Conservation (phyloP, 2,888 invertebrate species). For the Ramazzottius varieornatus region DNA sequence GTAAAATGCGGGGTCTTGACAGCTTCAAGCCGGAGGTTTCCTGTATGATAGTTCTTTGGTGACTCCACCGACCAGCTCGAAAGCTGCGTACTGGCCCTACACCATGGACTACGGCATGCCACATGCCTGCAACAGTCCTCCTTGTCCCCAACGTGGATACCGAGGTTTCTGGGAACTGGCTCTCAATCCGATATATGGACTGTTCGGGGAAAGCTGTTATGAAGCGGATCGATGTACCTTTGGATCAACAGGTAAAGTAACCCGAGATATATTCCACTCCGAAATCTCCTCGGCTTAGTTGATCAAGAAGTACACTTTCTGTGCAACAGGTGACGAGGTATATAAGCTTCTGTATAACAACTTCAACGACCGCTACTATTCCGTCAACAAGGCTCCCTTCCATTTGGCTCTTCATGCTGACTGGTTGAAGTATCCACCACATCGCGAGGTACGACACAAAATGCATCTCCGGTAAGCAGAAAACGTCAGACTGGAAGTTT, state of each 20-base stretch:
- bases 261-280: too few species aligned
- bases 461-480: not conserved
- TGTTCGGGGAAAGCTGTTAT: not conserved
- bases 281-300: too few species aligned
- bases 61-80: not conserved
- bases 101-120: not conserved
- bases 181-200: not conserved
- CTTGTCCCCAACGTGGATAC: not conserved
- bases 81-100: constrained; percentile 1
- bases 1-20: too few species aligned
- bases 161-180: not conserved
- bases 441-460: not conserved
- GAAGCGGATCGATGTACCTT: not conserved
- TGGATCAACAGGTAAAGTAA: too few species aligned
- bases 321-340: not conserved
- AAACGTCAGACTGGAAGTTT: too few species aligned
- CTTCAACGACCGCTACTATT: not conserved
- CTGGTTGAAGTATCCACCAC: constrained; percentile 1
- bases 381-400: not conserved
- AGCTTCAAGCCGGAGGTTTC: too few species aligned
- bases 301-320: too few species aligned
- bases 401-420: not conserved
- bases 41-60: not conserved
- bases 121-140: not conserved
- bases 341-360: not conserved